Evolutionary conservation across 2,113 vertebrate species (phyloP).

Genomic region (Ornithorhynchus anatinus): DNA sequence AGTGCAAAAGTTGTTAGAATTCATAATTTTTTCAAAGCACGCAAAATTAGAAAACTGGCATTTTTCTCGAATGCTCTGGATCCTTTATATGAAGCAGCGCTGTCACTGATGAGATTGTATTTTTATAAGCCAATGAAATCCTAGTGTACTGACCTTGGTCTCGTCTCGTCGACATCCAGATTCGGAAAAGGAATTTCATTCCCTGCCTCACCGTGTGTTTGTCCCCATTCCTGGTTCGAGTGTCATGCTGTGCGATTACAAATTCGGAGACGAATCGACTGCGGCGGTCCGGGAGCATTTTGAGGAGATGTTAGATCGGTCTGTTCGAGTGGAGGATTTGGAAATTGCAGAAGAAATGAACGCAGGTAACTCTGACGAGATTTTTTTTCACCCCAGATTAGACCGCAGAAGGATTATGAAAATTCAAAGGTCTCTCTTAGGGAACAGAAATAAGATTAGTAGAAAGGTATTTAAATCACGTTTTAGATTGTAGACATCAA

Average conservation of each 20-base stretch:
- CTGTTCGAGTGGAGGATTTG: conserved; percentile 67
- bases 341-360: conserved; percentile 66
- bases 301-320: conserved; percentile 74
- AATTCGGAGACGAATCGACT: conserved; percentile 72
- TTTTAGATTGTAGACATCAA: no score
- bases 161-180: conserved; percentile 43
- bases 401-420: background rate
- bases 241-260: conserved; percentile 78
- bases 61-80: no score
- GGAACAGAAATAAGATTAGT: no score
- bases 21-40: background rate
- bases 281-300: conserved; percentile 75
- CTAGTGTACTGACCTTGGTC: conserved; percentile 25
- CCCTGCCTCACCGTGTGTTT: conserved; percentile 77
- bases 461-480: no score
- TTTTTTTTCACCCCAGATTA: conserved; percentile 6
- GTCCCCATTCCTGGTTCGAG: conserved; percentile 68
- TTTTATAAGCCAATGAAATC: background rate
- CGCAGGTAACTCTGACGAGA: conserved; percentile 68
- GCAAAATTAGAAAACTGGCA: no score
- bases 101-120: background rate
- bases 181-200: conserved; percentile 63
- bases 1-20: background rate
- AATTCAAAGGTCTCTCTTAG: no score
- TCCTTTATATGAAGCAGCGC: background rate